A percentile compares a stretch with the other conserved stretches of the same genome.
Conservation (phyloP, 2,888 invertebrate genomes). For the Rhogogaster chlorosoma region DNA sequence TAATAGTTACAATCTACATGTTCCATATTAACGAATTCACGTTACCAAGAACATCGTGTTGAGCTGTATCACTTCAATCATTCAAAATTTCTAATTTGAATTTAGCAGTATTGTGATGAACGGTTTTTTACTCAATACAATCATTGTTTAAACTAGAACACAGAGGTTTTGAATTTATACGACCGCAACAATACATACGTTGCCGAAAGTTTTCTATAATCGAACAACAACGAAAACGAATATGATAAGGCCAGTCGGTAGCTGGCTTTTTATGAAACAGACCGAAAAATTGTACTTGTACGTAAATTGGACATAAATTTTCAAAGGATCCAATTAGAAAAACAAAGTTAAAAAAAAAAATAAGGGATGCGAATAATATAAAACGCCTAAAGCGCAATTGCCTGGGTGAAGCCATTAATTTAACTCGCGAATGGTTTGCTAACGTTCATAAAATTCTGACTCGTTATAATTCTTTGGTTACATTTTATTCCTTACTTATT, state of each 20-base stretch:
- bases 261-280: background rate
- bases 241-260: background rate
- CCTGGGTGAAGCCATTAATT: conserved; percentile 11
- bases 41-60: too few relatives aligned
- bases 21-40: too few relatives aligned
- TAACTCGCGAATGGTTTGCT: conserved; percentile 18
- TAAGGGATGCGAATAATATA: background rate
- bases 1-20: too few relatives aligned
- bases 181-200: too few relatives aligned
- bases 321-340: conserved; percentile 9
- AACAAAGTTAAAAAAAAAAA: background rate
- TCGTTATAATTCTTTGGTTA: conserved; percentile 28
- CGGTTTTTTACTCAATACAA: too few relatives aligned
- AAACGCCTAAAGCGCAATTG: background rate
- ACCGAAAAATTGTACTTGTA: conserved; percentile 11
- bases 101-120: too few relatives aligned
- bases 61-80: too few relatives aligned
- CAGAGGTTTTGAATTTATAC: too few relatives aligned
- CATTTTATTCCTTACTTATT: background rate
- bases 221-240: background rate
- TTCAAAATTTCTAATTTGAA: too few relatives aligned
- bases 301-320: conserved; percentile 36
- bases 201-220: background rate
- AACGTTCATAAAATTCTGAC: conserved; percentile 43
- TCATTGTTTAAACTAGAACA: too few relatives aligned